phyloP scores from a whole-genome alignment of 2,113 vertebrate species.

The Albula goreensis region DNA sequence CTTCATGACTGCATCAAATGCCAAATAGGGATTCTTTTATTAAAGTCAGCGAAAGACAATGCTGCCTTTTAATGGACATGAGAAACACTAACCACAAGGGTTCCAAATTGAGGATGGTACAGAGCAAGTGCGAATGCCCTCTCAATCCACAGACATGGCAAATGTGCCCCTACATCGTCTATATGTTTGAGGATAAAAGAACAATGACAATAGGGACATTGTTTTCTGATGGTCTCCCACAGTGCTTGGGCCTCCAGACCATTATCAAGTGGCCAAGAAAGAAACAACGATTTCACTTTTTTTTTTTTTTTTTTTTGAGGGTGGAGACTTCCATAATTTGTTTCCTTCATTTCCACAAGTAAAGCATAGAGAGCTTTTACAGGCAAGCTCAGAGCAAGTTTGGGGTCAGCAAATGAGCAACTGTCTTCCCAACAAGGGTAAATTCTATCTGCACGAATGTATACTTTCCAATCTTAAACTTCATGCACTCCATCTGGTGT shows the following conservation, averaged over 20 bases:
- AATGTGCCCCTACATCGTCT: background rate
- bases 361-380: background rate
- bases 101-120: background rate
- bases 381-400: background rate
- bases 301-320: background rate
- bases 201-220: background rate
- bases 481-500: constrained; percentile 19
- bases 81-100: constrained; percentile 1
- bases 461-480: background rate
- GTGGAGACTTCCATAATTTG: background rate
- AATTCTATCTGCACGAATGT: constrained; percentile 2
- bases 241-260: background rate
- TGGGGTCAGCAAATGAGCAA: background rate
- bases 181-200: background rate
- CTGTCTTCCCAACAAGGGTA: background rate
- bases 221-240: background rate
- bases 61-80: background rate
- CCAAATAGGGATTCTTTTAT: constrained; percentile 4
- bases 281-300: background rate
- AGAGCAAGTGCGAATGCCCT: background rate
- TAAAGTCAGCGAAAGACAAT: background rate
- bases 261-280: background rate
- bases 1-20: background rate
- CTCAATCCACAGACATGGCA: background rate
- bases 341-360: background rate